phyloP scores from a whole-genome alignment of 2,797 vertebrate genomes.

The Kryptopterus vitreolus region DNA sequence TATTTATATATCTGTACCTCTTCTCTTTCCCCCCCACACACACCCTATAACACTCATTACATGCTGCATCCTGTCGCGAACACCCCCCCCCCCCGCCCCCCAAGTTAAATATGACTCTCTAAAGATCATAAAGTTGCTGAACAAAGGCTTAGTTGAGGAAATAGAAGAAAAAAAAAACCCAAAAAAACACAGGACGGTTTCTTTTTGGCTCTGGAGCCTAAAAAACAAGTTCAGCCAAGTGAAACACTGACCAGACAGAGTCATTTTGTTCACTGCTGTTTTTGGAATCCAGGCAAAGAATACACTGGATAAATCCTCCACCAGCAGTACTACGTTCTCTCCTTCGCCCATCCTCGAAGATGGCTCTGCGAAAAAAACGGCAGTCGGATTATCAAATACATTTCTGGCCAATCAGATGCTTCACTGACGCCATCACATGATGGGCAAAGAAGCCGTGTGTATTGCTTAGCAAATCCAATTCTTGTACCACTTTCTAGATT shows the following conservation, averaged over 20 bases:
- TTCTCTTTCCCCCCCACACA: background rate
- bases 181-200: too few species aligned
- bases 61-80: background rate
- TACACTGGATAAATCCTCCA: constrained; percentile 15
- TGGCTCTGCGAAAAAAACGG: too few species aligned
- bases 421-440: too few species aligned
- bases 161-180: background rate
- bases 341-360: too few species aligned
- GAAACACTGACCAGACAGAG: constrained; percentile 41
- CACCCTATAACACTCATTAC: background rate
- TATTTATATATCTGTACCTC: background rate
- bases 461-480: too few species aligned
- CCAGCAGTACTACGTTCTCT: too few species aligned
- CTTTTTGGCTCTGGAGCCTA: background rate
- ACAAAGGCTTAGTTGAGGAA: constrained; percentile 5
- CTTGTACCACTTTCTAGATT: too few species aligned
- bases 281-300: constrained; percentile 42
- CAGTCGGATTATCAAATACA: too few species aligned
- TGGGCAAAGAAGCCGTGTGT: too few species aligned
- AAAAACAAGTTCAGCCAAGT: constrained; percentile 38
- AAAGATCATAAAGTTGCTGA: background rate
- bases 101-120: background rate
- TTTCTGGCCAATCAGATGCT: too few species aligned
- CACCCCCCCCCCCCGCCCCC: too few species aligned
- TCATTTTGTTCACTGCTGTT: constrained; percentile 41